Conservation (phyloP, 2,888 invertebrate genomes). For the Caenorhabditis sp. region DNA sequence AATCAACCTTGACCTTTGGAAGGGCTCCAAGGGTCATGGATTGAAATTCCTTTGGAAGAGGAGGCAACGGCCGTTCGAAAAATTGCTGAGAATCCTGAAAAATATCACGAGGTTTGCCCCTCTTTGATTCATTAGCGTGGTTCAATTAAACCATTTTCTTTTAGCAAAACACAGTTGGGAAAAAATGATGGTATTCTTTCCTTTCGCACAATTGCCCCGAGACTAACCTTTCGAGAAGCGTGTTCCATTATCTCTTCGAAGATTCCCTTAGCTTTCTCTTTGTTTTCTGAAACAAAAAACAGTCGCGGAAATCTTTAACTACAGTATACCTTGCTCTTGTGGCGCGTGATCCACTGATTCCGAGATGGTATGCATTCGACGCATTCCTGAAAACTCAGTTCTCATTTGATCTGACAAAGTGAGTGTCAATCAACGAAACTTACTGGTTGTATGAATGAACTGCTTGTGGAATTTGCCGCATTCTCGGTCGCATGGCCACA, state of each 20-base stretch:
- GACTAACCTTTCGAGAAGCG: conserved; percentile 54
- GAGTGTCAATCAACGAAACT: conserved; percentile 14
- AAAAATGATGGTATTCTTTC: too few species aligned
- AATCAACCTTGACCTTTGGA: neutral
- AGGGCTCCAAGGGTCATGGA: conserved; percentile 17
- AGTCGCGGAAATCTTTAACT: neutral
- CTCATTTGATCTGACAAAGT: neutral
- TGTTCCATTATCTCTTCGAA: conserved; percentile 62
- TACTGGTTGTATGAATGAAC: conserved; percentile 56
- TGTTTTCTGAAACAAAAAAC: conserved; percentile 7
- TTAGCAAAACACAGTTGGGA: neutral
- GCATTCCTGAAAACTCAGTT: conserved; percentile 20
- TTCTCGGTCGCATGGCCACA: conserved; percentile 62
- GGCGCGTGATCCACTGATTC: conserved; percentile 3
- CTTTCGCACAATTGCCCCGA: too few species aligned
- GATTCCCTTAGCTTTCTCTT: conserved; percentile 17
- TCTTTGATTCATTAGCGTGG: too few species aligned
- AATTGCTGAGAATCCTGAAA: conserved; percentile 48
- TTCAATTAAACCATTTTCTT: neutral
- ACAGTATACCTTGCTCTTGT: neutral
- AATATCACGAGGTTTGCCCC: neutral
- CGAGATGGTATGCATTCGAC: conserved; percentile 6
- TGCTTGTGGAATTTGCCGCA: conserved; percentile 56
- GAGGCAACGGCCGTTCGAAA: conserved; percentile 15
- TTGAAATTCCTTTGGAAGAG: conserved; percentile 14